A percentile compares a stretch with the other conserved stretches of the same genome.
phyloP scores from a whole-genome alignment of 2,113 vertebrate species.

The Tragelaphus scriptus region DNA sequence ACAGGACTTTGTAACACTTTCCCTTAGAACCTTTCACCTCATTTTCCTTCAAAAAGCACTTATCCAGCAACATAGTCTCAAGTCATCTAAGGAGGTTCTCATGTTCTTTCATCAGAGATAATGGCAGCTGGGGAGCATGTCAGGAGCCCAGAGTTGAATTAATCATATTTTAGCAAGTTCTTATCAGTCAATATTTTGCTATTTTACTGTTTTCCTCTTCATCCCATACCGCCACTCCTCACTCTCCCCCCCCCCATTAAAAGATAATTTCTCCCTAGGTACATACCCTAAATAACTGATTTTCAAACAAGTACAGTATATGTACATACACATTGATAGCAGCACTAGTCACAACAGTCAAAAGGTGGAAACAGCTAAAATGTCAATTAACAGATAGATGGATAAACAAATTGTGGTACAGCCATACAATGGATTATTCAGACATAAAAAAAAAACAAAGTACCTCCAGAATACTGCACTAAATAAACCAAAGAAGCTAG shows the following conservation, averaged over 20 bases:
- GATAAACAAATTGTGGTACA: neutral
- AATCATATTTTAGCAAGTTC: neutral
- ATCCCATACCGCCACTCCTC: neutral
- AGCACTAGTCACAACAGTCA: neutral
- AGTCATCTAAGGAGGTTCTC: neutral
- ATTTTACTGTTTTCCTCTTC: neutral
- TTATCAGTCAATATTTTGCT: neutral
- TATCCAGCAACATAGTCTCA: neutral
- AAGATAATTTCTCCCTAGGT: neutral
- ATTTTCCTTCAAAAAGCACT: neutral
- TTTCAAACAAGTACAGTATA: neutral
- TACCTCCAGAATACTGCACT: neutral
- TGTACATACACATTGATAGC: neutral
- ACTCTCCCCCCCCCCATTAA: neutral
- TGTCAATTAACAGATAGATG: neutral
- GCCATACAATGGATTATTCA: neutral
- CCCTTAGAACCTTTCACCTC: neutral
- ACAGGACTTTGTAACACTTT: neutral
- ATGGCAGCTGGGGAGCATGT: neutral
- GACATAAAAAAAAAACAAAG: neutral
- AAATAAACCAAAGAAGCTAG: neutral
- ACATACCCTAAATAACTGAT: neutral
- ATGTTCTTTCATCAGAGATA: neutral
- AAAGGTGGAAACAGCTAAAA: neutral
- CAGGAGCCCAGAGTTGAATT: neutral